These are phyloP conservation scores for Verasper variegatus DNA, from an alignment of 2,113 vertebrate genomes.

Conservation along the genomic window DNA sequence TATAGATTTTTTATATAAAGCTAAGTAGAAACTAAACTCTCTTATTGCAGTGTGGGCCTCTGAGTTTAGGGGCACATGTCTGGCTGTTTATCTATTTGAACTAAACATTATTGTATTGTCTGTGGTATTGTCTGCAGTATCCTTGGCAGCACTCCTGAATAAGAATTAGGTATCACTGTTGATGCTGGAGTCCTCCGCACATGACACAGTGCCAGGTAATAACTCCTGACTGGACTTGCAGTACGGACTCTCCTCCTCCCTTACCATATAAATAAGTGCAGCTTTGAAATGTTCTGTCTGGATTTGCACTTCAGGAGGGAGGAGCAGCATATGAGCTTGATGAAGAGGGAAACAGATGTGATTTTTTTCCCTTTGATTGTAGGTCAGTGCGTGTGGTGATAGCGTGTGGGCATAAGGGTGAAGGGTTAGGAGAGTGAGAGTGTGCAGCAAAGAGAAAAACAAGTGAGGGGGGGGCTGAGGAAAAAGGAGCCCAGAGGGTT, in stretches of 20 bases:
- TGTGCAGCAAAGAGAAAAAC: conserved; percentile 27
- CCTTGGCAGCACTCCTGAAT: conserved; percentile 8
- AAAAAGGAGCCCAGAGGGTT: conserved; percentile 23
- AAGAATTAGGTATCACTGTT: neutral
- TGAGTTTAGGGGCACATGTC: neutral
- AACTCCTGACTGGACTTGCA: neutral
- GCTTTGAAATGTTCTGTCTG: conserved; percentile 10
- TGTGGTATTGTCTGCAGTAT: neutral
- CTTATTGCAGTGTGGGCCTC: neutral
- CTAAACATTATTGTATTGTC: neutral
- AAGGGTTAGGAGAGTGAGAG: neutral
- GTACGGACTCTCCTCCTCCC: neutral
- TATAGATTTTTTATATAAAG: neutral
- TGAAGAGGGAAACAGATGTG: conserved; percentile 8
- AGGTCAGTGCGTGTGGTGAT: conserved; percentile 25
- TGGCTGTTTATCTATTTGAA: neutral
- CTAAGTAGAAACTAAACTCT: neutral
- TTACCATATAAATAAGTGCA: neutral
- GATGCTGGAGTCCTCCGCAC: neutral
- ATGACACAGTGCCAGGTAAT: neutral
- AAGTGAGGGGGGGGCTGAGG: conserved; percentile 18
- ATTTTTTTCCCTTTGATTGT: conserved; percentile 31
- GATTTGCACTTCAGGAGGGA: neutral
- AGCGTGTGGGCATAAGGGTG: conserved; percentile 13
- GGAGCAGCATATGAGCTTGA: conserved; percentile 5